These are phyloP conservation scores for Atethmia centrago DNA, from an alignment of 2,888 invertebrate species.

Conservation along the genomic window DNA sequence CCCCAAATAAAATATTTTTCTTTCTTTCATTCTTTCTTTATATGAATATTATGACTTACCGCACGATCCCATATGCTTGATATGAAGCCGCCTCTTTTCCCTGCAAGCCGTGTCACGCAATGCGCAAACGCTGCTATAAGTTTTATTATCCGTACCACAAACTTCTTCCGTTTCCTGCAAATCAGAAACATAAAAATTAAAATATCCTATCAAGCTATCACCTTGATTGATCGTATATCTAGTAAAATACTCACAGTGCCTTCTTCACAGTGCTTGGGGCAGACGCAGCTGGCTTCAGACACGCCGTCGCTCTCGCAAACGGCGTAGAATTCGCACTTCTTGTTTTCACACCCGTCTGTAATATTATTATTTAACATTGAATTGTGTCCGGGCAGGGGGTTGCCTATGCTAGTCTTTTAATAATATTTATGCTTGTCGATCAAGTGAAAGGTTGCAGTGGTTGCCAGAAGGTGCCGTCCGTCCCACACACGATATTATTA, in stretches of 20 bases:
- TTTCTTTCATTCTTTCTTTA: too few species aligned
- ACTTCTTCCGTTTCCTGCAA: slow-evolving; percentile 92
- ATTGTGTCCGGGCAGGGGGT: background rate
- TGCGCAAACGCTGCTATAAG: slow-evolving; percentile 96
- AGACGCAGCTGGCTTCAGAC: slow-evolving; percentile 91
- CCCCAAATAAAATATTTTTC: too few species aligned
- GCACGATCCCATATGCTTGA: slow-evolving; percentile 96
- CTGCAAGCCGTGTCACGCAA: slow-evolving; percentile 95
- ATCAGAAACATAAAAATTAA: background rate
- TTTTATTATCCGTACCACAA: slow-evolving; percentile 96
- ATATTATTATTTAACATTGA: background rate
- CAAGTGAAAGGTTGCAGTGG: background rate
- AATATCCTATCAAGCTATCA: background rate
- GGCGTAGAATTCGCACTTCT: slow-evolving; percentile 95
- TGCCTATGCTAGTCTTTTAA: background rate
- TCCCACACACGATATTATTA: background rate
- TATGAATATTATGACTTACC: slow-evolving; percentile 87
- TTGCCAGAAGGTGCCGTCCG: background rate
- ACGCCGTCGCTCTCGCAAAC: slow-evolving; percentile 93
- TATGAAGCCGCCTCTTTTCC: slow-evolving; percentile 92
- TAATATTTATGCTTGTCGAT: too few species aligned
- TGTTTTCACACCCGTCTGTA: slow-evolving; percentile 95
- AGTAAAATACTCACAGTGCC: slow-evolving; percentile 82
- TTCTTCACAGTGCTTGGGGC: slow-evolving; percentile 91
- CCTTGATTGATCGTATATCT: background rate